Conservation (phyloP, 2,113 vertebrate species). For the Ahaetulla prasina region DNA sequence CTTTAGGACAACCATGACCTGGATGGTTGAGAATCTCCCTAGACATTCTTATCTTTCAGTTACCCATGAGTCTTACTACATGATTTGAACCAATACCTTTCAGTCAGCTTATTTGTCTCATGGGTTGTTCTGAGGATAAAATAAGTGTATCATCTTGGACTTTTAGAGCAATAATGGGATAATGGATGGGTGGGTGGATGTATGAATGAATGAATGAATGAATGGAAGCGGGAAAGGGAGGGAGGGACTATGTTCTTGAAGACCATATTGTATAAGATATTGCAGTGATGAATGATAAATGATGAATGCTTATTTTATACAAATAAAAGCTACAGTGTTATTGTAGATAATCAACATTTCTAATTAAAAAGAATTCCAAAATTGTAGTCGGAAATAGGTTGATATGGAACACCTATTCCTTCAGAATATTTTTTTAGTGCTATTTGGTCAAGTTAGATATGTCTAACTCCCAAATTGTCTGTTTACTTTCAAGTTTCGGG, state of each 20-base stretch:
- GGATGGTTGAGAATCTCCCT: no score
- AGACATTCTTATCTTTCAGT: not conserved
- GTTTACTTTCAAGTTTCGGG: not conserved
- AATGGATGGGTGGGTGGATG: no score
- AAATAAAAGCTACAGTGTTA: not conserved
- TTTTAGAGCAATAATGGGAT: not conserved
- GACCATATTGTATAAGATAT: not conserved
- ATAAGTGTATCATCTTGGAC: not conserved
- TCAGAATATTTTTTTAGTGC: not conserved
- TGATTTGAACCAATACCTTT: not conserved
- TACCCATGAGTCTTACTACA: not conserved
- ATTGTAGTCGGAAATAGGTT: not conserved
- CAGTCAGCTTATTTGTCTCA: not conserved
- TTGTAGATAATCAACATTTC: not conserved
- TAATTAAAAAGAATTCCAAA: not conserved
- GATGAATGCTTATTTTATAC: not conserved
- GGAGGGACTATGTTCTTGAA: not conserved
- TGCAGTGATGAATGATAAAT: not conserved
- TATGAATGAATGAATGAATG: no score
- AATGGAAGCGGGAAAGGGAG: not conserved
- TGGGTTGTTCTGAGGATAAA: not conserved
- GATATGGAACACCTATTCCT: not conserved
- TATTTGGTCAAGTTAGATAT: not conserved
- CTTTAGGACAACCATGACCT: no score
- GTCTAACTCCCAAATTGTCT: not conserved